Percentiles rank a stretch among this genome's conserved stretches.
These are phyloP conservation scores for Odontomachus brunneus DNA, from an alignment of 1,140 invertebrate species.

Conservation along the genomic window DNA sequence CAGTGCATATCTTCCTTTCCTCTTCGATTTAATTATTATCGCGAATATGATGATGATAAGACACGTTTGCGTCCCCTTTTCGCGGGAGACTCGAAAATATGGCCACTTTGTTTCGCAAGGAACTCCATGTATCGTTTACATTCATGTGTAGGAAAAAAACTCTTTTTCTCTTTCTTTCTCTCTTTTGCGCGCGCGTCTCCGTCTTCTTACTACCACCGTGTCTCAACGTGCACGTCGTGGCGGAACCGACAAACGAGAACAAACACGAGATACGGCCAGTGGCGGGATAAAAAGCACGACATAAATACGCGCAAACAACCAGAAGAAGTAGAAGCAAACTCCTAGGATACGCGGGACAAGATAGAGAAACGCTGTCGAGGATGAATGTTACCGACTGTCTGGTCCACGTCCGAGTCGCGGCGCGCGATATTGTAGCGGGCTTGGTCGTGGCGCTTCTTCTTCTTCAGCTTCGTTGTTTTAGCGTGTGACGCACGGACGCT, in stretches of 20 bases:
- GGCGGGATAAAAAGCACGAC: slow-evolving; percentile 28
- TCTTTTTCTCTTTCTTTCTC: no score
- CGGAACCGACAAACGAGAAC: slow-evolving; percentile 31
- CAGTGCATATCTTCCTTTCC: no score
- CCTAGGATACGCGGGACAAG: neutral
- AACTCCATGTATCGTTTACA: neutral
- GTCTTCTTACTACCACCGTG: slow-evolving; percentile 23
- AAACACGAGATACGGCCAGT: slow-evolving; percentile 25
- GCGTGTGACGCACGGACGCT: slow-evolving; percentile 1
- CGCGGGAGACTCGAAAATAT: slow-evolving; percentile 12
- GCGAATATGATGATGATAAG: neutral
- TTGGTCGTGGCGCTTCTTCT: no score
- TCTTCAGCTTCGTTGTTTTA: slow-evolving; percentile 68
- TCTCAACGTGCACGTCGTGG: slow-evolving; percentile 3
- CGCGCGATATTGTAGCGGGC: no score
- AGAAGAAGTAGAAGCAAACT: neutral
- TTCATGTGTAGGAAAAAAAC: neutral
- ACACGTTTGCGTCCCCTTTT: neutral
- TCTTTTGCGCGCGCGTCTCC: neutral
- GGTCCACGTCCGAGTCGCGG: slow-evolving; percentile 66
- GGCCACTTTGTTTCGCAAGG: neutral
- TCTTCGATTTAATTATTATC: neutral
- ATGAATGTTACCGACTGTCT: slow-evolving; percentile 73
- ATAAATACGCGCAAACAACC: slow-evolving; percentile 41
- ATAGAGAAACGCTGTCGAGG: slow-evolving; percentile 34